Evolutionary conservation across 2,888 invertebrate species (phyloP).

Genomic region (Melipona bicolor): DNA sequence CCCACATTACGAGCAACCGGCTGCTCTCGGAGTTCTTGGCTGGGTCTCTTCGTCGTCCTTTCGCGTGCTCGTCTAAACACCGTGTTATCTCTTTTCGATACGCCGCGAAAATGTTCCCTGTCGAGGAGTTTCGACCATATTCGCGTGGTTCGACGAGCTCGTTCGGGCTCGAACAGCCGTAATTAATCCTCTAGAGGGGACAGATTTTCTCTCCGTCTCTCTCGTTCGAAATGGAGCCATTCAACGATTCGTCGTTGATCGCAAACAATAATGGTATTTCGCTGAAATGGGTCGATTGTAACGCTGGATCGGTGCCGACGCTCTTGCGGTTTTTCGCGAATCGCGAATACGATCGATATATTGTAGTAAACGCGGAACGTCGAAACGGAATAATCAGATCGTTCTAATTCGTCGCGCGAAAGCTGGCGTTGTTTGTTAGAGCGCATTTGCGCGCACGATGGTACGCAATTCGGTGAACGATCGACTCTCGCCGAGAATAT

Average conservation of each 20-base stretch:
- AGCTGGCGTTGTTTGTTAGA: background rate
- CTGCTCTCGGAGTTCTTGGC: conserved; percentile 17
- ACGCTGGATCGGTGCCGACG: background rate
- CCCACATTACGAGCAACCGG: conserved; percentile 78
- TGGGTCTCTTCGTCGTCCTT: conserved; percentile 27
- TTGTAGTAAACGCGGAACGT: background rate
- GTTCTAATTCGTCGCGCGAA: background rate
- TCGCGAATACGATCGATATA: background rate
- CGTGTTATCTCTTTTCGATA: conserved; percentile 24
- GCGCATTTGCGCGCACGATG: background rate
- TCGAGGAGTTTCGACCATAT: conserved; percentile 10
- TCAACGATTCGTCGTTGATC: background rate
- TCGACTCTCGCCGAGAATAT: conserved; percentile 6
- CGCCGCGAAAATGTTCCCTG: conserved; percentile 44
- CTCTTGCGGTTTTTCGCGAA: background rate
- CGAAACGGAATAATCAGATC: background rate
- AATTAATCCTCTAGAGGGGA: conserved; percentile 15
- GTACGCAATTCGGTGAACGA: background rate
- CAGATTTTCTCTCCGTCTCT: too few relatives aligned
- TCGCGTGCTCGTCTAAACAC: conserved; percentile 52
- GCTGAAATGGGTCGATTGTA: conserved; percentile 2
- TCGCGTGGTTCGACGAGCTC: background rate
- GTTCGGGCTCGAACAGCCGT: background rate
- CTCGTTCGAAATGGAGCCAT: background rate
- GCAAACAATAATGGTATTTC: conserved; percentile 11